Conservation (phyloP, 2,888 invertebrate genomes). For the Pollenia griseotomentosa region DNA sequence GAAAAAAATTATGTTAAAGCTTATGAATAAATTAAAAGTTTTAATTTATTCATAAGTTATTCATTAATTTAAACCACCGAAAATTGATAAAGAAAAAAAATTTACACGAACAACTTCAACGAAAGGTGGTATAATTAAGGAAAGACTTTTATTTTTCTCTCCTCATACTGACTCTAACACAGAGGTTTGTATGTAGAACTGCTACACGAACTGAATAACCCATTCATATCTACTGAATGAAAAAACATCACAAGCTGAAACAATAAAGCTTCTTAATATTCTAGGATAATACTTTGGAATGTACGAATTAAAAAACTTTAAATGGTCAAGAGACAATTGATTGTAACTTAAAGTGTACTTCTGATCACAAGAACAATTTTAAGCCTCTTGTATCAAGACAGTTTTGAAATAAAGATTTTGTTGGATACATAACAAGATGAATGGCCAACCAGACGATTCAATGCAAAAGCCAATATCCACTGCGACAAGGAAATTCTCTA, state of each 20-base stretch:
- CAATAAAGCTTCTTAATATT: constrained; percentile 23
- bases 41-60: too few relatives aligned
- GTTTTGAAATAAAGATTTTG: too few relatives aligned
- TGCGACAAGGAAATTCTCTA: too few relatives aligned
- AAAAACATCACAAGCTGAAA: constrained; percentile 22
- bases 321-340: not conserved
- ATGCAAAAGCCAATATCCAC: too few relatives aligned
- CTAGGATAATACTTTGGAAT: not conserved
- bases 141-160: not conserved
- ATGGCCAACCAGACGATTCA: too few relatives aligned
- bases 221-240: constrained; percentile 28
- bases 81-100: constrained; percentile 40
- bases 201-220: not conserved
- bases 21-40: constrained; percentile 71
- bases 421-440: too few relatives aligned
- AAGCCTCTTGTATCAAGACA: too few relatives aligned
- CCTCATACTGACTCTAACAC: not conserved
- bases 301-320: not conserved
- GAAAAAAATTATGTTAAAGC: constrained; percentile 56
- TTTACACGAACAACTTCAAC: constrained; percentile 9
- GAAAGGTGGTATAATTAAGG: not conserved
- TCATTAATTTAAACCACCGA: constrained; percentile 53
- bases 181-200: too few relatives aligned
- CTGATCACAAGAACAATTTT: too few relatives aligned
- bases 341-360: too few relatives aligned